A percentile compares a stretch with the other conserved stretches of the same genome.
Evolutionary conservation across 2,113 vertebrate genomes (phyloP).

Genomic region (Diadophis punctatus): DNA sequence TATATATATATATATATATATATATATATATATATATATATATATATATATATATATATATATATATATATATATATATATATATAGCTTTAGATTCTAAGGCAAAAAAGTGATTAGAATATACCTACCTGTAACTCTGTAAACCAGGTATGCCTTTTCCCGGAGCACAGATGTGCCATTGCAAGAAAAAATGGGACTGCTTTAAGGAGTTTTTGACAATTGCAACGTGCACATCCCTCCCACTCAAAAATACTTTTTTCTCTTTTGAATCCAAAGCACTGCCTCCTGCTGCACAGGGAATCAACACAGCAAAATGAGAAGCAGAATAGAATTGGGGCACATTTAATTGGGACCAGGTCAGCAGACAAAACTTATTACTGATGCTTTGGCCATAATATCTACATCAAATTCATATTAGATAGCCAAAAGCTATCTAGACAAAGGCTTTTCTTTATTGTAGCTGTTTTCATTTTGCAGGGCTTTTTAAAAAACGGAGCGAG

Average conservation of each 20-base stretch:
- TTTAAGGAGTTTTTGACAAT: background rate
- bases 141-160: background rate
- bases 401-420: background rate
- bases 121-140: background rate
- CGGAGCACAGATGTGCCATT: background rate
- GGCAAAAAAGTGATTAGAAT: background rate
- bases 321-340: background rate
- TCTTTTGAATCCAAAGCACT: background rate
- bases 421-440: background rate
- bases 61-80: too few relatives aligned
- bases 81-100: too few relatives aligned
- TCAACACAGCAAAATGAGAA: background rate
- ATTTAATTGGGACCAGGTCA: background rate
- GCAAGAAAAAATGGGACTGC: background rate
- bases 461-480: background rate
- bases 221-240: background rate
- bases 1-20: too few relatives aligned
- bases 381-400: background rate
- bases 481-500: constrained; percentile 25
- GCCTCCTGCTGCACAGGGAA: background rate
- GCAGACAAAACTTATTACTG: background rate
- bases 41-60: too few relatives aligned
- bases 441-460: background rate
- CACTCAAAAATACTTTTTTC: background rate
- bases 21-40: too few relatives aligned